These are phyloP conservation scores for Pseudorhombus dupliciocellatus DNA, from an alignment of 2,113 vertebrate species.

Conservation along the genomic window DNA sequence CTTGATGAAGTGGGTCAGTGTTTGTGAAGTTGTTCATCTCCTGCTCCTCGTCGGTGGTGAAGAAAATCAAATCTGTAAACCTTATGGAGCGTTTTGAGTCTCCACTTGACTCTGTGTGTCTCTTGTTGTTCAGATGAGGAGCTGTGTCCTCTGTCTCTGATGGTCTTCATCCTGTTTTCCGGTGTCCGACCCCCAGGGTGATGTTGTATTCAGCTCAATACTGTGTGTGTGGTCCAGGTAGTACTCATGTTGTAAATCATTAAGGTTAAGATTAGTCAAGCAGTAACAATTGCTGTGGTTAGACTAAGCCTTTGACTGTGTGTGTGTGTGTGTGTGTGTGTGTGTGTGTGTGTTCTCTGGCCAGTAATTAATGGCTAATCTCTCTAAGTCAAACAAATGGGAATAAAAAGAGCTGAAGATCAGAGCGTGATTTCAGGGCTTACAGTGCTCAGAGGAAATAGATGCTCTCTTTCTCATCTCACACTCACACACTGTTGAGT, in stretches of 20 bases:
- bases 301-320: not conserved
- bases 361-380: conserved; percentile 76
- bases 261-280: too few relatives aligned
- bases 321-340: conserved; percentile 7
- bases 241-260: too few relatives aligned
- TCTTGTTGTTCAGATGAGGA: too few relatives aligned
- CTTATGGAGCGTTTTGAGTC: too few relatives aligned
- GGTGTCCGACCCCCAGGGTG: too few relatives aligned
- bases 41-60: too few relatives aligned
- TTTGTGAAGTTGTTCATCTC: too few relatives aligned
- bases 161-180: conserved; percentile 44
- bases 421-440: conserved; percentile 52
- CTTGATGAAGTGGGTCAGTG: too few relatives aligned
- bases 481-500: conserved; percentile 15
- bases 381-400: conserved; percentile 74
- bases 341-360: conserved; percentile 43
- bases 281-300: not conserved
- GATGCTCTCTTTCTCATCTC: not conserved
- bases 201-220: not conserved
- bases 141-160: conserved; percentile 30
- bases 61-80: too few relatives aligned
- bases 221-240: not conserved
- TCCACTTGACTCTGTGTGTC: too few relatives aligned
- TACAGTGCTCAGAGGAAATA: conserved; percentile 53
- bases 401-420: conserved; percentile 68